Evolutionary conservation across 1,140 invertebrate species (phyloP), one percentile per base, ranked within the genome.

Genomic region (Drosophila takahashii): DNA sequence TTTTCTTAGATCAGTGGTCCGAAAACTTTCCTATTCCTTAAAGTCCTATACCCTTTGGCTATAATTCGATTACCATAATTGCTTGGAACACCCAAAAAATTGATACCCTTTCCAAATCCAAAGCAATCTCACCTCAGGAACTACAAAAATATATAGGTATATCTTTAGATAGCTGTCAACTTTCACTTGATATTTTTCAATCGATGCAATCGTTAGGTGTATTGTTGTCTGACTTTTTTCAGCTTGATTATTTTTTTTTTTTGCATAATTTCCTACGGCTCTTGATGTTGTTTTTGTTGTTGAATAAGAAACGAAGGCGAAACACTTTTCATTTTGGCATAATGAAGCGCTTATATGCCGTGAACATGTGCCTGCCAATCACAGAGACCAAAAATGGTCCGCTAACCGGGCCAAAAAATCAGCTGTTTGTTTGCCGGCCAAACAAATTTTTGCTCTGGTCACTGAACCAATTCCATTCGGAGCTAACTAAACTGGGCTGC

Each of bases 311-410:
- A 62, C 56, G 51, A 73, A 54, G 48, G 65, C 44, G 32, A 53
- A 60, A 60, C 80, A 83, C 80, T 83, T 84, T 84, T 84, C 75
- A 84, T 76, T 84, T 84, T 76, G 65, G 57, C 75, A 84, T 84
- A 79, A 84, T 77, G 81, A 84, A 77, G 76, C 61, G 81, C 76
- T 64, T 84, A 76, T 84, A 84, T 71, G 74, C 79, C 69, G 67
- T 34, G 59, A 47, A 56, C 52, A 74, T 65, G 60, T 65, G 61
- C 59, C 64, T 76, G 72, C 72, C 72, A 76, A 77, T 76, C 73
- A 79, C 48, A 58, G 16, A 56, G 8, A 32, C 64, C 56, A 56
- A 53, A 73, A 71, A 62, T 52, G 50, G 54, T 52, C 6, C 50
- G 41, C 26, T 39, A 16, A 65, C 13, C 50, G 41, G 54, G 54